Evolutionary conservation across 2,113 vertebrate genomes (phyloP), one percentile per base, ranked within the genome.

Genomic region (Lepus timidus): DNA sequence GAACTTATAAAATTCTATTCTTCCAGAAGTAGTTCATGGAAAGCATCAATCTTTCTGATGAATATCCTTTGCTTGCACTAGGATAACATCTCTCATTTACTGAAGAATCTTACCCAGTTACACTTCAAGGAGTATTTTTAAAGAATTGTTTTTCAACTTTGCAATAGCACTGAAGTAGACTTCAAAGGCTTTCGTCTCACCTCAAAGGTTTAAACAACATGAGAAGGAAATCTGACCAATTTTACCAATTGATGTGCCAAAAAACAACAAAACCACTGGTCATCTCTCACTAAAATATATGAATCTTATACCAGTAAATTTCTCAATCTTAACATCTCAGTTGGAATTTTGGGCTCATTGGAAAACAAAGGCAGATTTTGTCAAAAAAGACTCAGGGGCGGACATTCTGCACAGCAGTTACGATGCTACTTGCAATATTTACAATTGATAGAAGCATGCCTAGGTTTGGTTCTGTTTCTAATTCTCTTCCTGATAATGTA

Each of bases 261-360:
- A 82, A 58, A 58, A 17, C 4, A 87, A 17, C 4, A 74, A 92
- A 80, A 82, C 1, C 61, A 14, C 17, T 58, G 44, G 17, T 80
- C 88, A 92, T 14, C 39, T 88, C 13, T 58, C 19, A 90, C 11
- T 22, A 94, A 96, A 64, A 94, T 55, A 36, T 14, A 82, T 9
- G 0, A 51, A 25, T 22, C 17, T 70, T 22, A 75, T 22, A 74
- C 75, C 52, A 90, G 67, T 76, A 81, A 55, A 75, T 79, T 92
- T 65, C 49, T 19, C 70, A 82, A 86, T 85, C 6, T 92, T 95
- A 52, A 3, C 0, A 62, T 52, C 85, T 93, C 49, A 80, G 27
- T 76, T 44, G 20, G 29, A 58, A 36, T 65, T 76, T 76, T 84
- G 68, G 31, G 23, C 84, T 92, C 62, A 79, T 23, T 79, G 11